phyloP scores from a whole-genome alignment of 2,888 invertebrate genomes.

The Andrena haemorrhoa region DNA sequence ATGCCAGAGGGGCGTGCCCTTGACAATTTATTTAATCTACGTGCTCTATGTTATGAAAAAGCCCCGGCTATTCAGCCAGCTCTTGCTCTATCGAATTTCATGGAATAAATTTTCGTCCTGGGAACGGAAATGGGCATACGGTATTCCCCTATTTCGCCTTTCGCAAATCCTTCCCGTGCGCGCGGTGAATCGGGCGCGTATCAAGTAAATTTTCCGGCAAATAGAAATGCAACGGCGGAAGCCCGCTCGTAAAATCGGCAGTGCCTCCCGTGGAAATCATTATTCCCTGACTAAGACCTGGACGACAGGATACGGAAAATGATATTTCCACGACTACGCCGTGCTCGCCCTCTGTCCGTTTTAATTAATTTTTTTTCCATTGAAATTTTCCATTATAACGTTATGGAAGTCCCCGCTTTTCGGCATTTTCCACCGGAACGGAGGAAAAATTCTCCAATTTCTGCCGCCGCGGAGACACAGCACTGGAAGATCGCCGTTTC shows the following conservation, averaged over 20 bases:
- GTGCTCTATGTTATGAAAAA: neutral
- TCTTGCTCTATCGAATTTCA: slow-evolving; percentile 27
- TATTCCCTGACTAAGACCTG: slow-evolving; percentile 8
- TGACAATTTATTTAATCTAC: slow-evolving; percentile 29
- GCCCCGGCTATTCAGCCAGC: neutral
- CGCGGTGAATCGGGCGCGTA: slow-evolving; percentile 20
- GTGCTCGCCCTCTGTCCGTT: neutral
- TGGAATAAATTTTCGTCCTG: slow-evolving; percentile 35
- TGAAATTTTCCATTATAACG: neutral
- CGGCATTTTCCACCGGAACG: neutral
- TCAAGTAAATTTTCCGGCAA: slow-evolving; percentile 27
- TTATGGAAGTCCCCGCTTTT: neutral
- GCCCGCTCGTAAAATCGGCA: slow-evolving; percentile 1
- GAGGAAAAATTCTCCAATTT: neutral
- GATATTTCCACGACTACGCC: neutral
- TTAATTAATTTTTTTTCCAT: slow-evolving; percentile 1
- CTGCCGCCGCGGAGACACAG: neutral
- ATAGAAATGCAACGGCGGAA: slow-evolving; percentile 4
- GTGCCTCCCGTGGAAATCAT: slow-evolving; percentile 12
- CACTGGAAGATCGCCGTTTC: neutral
- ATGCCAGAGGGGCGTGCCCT: neutral
- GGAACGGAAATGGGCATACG: slow-evolving; percentile 21
- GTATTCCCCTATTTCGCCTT: slow-evolving; percentile 30
- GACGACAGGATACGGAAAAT: neutral
- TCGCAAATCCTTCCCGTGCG: slow-evolving; percentile 15